Evolutionary conservation across 1,140 invertebrate genomes (phyloP), one percentile per base, ranked within the genome.

Genomic region (Neodiprion fabricii): DNA sequence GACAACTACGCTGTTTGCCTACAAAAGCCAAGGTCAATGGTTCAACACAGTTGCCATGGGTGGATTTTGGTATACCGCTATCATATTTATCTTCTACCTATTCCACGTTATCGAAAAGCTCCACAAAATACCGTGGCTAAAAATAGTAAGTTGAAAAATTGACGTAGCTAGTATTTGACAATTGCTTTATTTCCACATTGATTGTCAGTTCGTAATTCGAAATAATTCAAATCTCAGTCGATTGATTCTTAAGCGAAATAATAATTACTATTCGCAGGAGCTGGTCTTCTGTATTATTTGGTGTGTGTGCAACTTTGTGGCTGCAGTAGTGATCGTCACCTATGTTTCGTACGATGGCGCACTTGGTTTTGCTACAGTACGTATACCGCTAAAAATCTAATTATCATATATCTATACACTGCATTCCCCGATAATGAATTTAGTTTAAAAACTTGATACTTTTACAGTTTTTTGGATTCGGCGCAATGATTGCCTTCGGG

Each of bases 31-130:
- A 74, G 91, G 90, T 66, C 88, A 87, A 72, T 97, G 92, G 91
- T 96, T 96, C 85, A 94, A 92, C 83, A 94, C 95, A 83, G 94
- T 97, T 1, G 90, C 95, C 0, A 95, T 95, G 91, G 91, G 91
- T 28, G 96, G 94, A n/a, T 94, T 97, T 81, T 96, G 95, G 92
- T 93, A 95, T 75, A 96, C 94, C 0, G 92, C 93, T 12, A 93
- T 96, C 67, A 86, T 97, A 14, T 91, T 97, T 17, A 90, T 92
- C 0, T 91, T 97, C 72, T 97, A 97, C 86, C 82, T 96, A 71
- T 95, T 97, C 83, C 95, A 97, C 83, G 90, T 97, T 11, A 90
- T 97, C 75, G 95, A 96, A 82, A 95, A 94, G 84, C 93, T 95
- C 80, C 93, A 94, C 83, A 94, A 92, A 85, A 93, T 97, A 73